These are phyloP conservation scores for Solea solea DNA, from an alignment of 2,113 vertebrate genomes.

Conservation along the genomic window DNA sequence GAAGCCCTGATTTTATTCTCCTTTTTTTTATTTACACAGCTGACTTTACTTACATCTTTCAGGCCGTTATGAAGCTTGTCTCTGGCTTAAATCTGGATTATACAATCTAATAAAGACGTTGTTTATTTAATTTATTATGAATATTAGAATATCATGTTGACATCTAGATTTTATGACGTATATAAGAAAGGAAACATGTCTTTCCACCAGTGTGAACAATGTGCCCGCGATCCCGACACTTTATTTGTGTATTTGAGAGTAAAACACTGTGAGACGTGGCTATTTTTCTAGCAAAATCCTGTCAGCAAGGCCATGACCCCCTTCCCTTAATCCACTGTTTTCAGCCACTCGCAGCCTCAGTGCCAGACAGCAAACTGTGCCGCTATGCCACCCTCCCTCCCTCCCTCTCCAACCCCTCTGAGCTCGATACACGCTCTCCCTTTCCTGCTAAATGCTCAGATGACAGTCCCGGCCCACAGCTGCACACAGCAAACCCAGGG, in stretches of 20 bases:
- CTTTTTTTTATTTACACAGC: slow-evolving; percentile 5
- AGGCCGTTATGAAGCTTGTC: neutral
- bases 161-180: no score
- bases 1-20: neutral
- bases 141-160: no score
- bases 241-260: slow-evolving; percentile 47
- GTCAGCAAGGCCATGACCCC: slow-evolving; percentile 75
- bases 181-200: neutral
- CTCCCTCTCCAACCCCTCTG: neutral
- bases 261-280: slow-evolving; percentile 31
- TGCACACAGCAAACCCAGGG: slow-evolving; percentile 16
- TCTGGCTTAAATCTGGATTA: neutral
- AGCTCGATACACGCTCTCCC: slow-evolving; percentile 41
- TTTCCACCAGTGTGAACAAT: neutral
- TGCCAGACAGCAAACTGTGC: slow-evolving; percentile 35
- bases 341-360: slow-evolving; percentile 57
- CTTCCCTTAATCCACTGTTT: slow-evolving; percentile 70
- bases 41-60: neutral
- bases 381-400: neutral
- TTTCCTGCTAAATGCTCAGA: slow-evolving; percentile 71
- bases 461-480: slow-evolving; percentile 54
- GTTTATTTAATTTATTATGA: neutral
- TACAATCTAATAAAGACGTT: slow-evolving; percentile 1
- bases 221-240: slow-evolving; percentile 36
- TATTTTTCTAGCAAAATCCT: slow-evolving; percentile 70